Evolutionary conservation across 1,140 invertebrate species (phyloP), one percentile per base, ranked within the genome.

Genomic region (Zaprionus ghesquierei): DNA sequence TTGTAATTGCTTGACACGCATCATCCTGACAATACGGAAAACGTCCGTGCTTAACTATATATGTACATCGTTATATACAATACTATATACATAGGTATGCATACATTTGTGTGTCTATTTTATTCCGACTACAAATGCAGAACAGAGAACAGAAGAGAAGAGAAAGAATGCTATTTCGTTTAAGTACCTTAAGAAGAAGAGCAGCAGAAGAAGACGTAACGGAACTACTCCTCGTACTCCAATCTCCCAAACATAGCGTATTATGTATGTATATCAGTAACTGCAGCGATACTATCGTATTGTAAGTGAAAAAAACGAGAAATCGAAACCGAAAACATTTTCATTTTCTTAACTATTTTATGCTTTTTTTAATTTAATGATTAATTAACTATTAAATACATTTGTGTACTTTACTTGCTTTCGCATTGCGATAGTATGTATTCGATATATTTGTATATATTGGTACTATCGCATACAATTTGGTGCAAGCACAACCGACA

Each of bases 71-170:
- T 27, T 22, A 41, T 68, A 49, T 56, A 65, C 18, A 15, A 46
- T 18, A 59, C n/a, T 49, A 59, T 49, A 44, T 49, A 53, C 18
- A 22, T 53, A 60, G 33, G 29, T 59, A 49, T 35, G 51, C 15
- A 56, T 60, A 31, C 41, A 27, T 61, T 18, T 50, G 31, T 15
- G 29, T 53, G 41, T 60, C 50, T 74, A 69, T 74, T 69, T 74
- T 63, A 73, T 60, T 18, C 69, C 61, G 49, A 70, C 59, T 15
- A 63, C 15, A 61, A 46, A 51, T 25, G 15, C 33, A 38, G 20
- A 58, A 38, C 46, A 50, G 33, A 13, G 12, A 10, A 49, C 25
- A 38, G 9, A 31, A 31, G 53, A 64, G n/a, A n/a, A n/a, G n/a
- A n/a, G n/a, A n/a, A n/a, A n/a, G n/a, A n/a, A n/a, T n/a, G n/a